Conservation (phyloP, 2,888 invertebrate species). For the Sthenelais limicola region DNA sequence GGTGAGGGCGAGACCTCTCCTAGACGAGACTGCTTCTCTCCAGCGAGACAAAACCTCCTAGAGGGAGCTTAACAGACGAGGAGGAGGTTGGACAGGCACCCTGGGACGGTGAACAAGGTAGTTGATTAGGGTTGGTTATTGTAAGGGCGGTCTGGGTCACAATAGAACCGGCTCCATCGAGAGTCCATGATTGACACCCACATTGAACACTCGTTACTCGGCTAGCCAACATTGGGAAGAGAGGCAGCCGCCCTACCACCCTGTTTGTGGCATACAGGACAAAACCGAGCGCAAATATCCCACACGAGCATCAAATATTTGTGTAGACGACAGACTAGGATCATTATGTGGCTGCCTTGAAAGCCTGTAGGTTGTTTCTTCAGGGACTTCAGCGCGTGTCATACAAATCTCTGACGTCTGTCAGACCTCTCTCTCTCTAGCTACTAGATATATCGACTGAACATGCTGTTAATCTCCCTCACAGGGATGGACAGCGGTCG, state of each 20-base stretch:
- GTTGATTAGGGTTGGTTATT: constrained; percentile 22
- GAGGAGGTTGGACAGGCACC: not conserved
- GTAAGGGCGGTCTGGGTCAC: not conserved
- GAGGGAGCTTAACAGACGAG: not conserved
- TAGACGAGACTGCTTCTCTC: not conserved
- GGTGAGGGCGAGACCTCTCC: not conserved
- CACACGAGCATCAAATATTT: constrained; percentile 28
- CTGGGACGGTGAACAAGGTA: constrained; percentile 3
- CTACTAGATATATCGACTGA: too few relatives aligned
- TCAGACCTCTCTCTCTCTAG: too few relatives aligned
- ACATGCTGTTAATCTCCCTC: too few relatives aligned
- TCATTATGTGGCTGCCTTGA: too few relatives aligned
- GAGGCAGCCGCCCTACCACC: not conserved
- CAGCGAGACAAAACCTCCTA: not conserved
- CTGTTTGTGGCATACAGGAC: too few relatives aligned
- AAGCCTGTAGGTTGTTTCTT: too few relatives aligned
- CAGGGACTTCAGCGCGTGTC: too few relatives aligned
- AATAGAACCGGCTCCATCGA: not conserved
- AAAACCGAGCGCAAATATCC: constrained; percentile 18
- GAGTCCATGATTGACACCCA: constrained; percentile 14
- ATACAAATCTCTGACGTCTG: too few relatives aligned
- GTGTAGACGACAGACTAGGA: constrained; percentile 12
- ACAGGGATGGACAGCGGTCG: too few relatives aligned
- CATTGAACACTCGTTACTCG: constrained; percentile 6
- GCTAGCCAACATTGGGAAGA: not conserved